phyloP scores from a whole-genome alignment of 2,113 vertebrate genomes.

The Vulpes ferrilata region DNA sequence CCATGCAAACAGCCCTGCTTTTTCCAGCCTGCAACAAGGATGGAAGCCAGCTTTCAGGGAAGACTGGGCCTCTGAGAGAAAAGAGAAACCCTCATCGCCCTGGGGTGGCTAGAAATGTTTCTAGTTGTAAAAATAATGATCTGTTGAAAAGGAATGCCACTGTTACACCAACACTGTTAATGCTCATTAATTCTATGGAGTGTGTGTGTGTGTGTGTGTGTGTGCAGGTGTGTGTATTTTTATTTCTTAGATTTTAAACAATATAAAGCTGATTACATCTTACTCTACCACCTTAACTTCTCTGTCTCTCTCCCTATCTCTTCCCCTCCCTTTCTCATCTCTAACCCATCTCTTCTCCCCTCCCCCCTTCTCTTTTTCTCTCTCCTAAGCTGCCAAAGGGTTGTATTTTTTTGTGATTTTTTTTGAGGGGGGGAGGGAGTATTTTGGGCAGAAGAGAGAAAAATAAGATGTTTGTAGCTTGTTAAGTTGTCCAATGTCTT shows the following conservation, averaged over 20 bases:
- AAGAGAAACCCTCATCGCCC: background rate
- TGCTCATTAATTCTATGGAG: background rate
- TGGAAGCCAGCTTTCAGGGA: conserved; percentile 46
- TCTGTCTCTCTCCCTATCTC: background rate
- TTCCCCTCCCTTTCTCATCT: background rate
- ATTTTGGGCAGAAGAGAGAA: background rate
- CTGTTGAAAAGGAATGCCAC: background rate
- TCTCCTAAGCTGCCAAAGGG: background rate
- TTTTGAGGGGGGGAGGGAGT: background rate
- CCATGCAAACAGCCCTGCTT: conserved; percentile 65
- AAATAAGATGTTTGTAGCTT: background rate
- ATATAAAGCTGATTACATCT: background rate
- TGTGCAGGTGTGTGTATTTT: background rate
- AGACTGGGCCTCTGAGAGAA: background rate
- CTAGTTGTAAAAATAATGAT: background rate
- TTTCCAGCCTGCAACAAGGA: conserved; percentile 42
- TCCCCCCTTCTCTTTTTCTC: background rate
- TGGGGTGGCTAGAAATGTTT: background rate
- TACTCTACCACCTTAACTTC: background rate
- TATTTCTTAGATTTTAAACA: background rate
- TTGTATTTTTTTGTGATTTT: background rate
- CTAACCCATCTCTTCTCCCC: background rate
- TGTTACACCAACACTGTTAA: background rate
- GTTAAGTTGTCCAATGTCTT: background rate
- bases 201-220: background rate